Percentiles rank a stretch among this genome's conserved stretches.
These are phyloP conservation scores for Xanthorhoe designata DNA, from an alignment of 2,888 invertebrate genomes.

Conservation along the genomic window DNA sequence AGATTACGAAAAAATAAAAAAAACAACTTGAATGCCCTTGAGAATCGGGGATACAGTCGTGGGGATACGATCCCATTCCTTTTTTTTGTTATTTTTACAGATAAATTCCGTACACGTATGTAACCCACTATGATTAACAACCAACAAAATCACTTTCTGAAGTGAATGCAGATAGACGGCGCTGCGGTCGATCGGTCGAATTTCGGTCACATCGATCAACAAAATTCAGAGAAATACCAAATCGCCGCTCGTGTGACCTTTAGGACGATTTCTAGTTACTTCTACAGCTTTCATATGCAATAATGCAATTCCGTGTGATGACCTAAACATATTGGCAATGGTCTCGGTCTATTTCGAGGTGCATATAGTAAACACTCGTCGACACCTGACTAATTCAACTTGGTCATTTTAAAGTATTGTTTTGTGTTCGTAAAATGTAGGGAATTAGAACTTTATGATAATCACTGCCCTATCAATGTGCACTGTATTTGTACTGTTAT, in stretches of 20 bases:
- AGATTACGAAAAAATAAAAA: too few species aligned
- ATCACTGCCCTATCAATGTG: background rate
- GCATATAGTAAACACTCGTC: constrained; percentile 36
- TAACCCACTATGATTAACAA: too few species aligned
- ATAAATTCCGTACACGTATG: too few species aligned
- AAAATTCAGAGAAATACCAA: constrained; percentile 18
- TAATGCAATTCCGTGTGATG: constrained; percentile 50
- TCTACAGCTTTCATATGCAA: constrained; percentile 25
- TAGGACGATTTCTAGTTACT: constrained; percentile 27
- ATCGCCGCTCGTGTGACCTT: constrained; percentile 18
- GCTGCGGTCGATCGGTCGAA: background rate
- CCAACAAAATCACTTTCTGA: background rate
- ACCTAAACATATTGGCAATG: constrained; percentile 67
- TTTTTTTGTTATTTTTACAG: too few species aligned
- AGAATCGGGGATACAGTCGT: too few species aligned
- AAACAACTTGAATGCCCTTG: too few species aligned
- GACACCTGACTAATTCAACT: constrained; percentile 32
- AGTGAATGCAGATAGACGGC: background rate
- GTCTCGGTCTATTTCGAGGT: constrained; percentile 60
- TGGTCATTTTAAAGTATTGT: constrained; percentile 19
- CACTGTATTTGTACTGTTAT: constrained; percentile 9
- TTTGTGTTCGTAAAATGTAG: background rate
- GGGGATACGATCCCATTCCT: too few species aligned
- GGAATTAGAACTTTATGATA: constrained; percentile 12
- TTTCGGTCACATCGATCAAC: background rate